These are phyloP conservation scores for Mesorhabditis spiculigera DNA, from an alignment of 2,888 invertebrate species.

Conservation along the genomic window DNA sequence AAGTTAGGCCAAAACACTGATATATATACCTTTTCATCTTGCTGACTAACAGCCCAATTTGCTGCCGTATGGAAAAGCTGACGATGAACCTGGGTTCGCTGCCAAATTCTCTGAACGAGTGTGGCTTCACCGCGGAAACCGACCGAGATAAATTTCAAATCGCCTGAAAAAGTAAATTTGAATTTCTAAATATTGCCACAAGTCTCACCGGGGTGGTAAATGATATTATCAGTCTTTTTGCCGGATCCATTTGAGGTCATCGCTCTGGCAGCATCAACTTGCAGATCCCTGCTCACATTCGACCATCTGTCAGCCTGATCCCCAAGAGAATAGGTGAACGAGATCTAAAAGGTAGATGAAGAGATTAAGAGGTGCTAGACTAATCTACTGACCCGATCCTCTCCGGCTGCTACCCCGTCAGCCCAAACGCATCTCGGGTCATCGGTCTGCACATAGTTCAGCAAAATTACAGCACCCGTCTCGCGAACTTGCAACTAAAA, in stretches of 20 bases:
- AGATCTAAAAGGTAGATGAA: constrained; percentile 19
- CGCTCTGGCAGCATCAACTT: constrained; percentile 44
- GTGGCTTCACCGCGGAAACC: constrained; percentile 36
- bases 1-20: neutral
- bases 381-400: constrained; percentile 8
- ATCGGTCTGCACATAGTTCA: constrained; percentile 34
- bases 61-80: constrained; percentile 87
- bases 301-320: constrained; percentile 23
- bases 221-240: constrained; percentile 29
- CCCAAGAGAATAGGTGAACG: constrained; percentile 36
- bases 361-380: neutral
- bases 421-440: constrained; percentile 31
- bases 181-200: neutral
- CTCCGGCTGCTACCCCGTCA: constrained; percentile 18
- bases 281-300: constrained; percentile 35
- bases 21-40: constrained; percentile 65
- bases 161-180: constrained; percentile 16
- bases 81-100: constrained; percentile 80
- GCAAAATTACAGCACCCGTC: constrained; percentile 29
- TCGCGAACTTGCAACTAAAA: constrained; percentile 22
- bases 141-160: constrained; percentile 31
- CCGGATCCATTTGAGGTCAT: constrained; percentile 25
- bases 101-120: constrained; percentile 67
- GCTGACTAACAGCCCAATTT: constrained; percentile 83
- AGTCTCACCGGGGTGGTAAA: constrained; percentile 20